Percentiles rank a stretch among this genome's conserved stretches.
phyloP scores from a whole-genome alignment of 2,797 vertebrate species.

The Lepidocolaptes lacrymiger region DNA sequence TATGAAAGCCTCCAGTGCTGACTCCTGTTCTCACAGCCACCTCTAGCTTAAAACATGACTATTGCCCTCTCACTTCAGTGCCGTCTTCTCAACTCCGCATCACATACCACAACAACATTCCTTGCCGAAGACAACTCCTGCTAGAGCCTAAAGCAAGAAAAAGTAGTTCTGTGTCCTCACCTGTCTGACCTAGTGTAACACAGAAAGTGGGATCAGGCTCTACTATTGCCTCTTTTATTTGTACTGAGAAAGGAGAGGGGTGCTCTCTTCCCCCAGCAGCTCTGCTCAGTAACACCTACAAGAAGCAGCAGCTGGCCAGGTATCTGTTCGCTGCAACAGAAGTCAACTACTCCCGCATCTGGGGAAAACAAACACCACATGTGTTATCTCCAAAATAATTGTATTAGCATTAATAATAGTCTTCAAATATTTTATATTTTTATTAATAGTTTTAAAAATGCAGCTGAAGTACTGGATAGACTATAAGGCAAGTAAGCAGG shows the following conservation, averaged over 20 bases:
- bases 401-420: background rate
- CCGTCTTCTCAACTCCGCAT: background rate
- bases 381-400: background rate
- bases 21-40: accelerated
- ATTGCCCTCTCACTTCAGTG: background rate
- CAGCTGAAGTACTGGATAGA: background rate
- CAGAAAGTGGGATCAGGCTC: background rate
- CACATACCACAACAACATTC: background rate
- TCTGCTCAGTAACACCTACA: background rate
- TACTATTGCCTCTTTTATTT: background rate
- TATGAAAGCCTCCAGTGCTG: background rate
- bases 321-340: background rate
- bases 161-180: background rate
- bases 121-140: background rate
- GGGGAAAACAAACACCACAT: background rate
- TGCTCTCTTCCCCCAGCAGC: background rate
- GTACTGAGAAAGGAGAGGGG: background rate
- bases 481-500: background rate
- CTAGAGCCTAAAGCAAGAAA: background rate
- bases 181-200: background rate
- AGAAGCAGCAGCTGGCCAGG: background rate
- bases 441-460: background rate
- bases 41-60: background rate
- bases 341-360: background rate
- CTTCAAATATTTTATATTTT: background rate